These are phyloP conservation scores for Apis florea DNA, from an alignment of 1,140 invertebrate genomes.

Conservation along the genomic window DNA sequence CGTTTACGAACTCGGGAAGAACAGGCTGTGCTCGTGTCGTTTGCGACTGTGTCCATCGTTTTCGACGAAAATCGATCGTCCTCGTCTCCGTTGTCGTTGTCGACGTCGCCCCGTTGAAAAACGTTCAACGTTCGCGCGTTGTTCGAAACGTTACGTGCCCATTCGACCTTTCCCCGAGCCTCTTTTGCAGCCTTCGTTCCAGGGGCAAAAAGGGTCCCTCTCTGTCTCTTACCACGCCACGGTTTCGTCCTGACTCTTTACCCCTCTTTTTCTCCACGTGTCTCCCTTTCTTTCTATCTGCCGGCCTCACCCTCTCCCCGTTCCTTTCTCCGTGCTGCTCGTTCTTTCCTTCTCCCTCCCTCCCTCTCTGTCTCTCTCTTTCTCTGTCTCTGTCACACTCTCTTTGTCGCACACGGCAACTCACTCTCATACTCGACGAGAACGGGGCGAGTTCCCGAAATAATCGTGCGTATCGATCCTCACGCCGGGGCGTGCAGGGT, in stretches of 20 bases:
- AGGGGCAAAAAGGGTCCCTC: constrained; percentile 50
- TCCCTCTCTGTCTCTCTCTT: not conserved
- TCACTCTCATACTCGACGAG: constrained; percentile 50
- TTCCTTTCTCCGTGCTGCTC: not conserved
- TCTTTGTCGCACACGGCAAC: constrained; percentile 38
- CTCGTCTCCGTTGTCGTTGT: not conserved
- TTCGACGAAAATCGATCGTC: constrained; percentile 64
- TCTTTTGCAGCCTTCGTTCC: constrained; percentile 60
- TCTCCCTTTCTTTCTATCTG: constrained; percentile 22
- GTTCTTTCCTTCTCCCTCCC: not conserved
- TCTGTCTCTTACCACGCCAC: constrained; percentile 24
- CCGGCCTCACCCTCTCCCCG: not conserved
- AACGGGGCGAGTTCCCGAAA: constrained; percentile 68
- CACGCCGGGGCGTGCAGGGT: constrained; percentile 61
- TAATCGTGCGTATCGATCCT: constrained; percentile 71
- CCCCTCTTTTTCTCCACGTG: constrained; percentile 25
- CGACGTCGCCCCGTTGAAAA: constrained; percentile 28
- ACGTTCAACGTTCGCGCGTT: constrained; percentile 37
- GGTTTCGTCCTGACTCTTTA: constrained; percentile 6
- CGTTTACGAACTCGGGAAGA: constrained; percentile 43
- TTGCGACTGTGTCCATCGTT: constrained; percentile 48
- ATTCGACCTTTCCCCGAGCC: constrained; percentile 57
- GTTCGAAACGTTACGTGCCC: constrained; percentile 58
- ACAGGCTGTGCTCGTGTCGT: not conserved
- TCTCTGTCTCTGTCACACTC: not conserved